Evolutionary conservation across 2,888 invertebrate species (phyloP).

Genomic region (Noctua fimbriata): DNA sequence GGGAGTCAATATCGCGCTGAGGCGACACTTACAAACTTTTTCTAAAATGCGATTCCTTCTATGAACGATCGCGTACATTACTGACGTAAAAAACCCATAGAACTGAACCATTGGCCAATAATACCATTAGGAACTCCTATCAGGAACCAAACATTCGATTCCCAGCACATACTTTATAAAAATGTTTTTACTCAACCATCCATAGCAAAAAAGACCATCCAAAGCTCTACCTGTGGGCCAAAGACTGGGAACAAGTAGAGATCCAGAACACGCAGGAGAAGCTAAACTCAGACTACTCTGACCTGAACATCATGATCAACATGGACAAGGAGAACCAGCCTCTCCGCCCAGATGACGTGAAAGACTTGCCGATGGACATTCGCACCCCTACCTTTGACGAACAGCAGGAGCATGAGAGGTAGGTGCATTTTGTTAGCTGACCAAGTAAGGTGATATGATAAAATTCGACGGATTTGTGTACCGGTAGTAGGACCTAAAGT

Average conservation of each 20-base stretch:
- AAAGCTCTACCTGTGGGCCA: conserved; percentile 96
- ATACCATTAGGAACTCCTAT: neutral
- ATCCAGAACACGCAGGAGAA: conserved; percentile 79
- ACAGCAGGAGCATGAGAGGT: conserved; percentile 65
- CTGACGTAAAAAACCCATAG: neutral
- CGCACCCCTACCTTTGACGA: conserved; percentile 72
- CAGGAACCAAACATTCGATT: neutral
- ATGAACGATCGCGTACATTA: neutral
- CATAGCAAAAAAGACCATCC: conserved; percentile 94
- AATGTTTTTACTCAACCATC: conserved; percentile 39
- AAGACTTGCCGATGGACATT: conserved; percentile 72
- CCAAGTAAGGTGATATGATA: neutral
- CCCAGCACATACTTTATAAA: neutral
- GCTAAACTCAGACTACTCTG: conserved; percentile 85
- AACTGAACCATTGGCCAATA: neutral
- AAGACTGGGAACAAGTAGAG: conserved; percentile 93
- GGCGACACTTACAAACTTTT: neutral
- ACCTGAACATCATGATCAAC: conserved; percentile 82
- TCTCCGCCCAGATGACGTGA: conserved; percentile 74
- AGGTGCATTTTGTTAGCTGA: neutral
- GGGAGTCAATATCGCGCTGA: neutral
- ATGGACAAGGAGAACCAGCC: conserved; percentile 84
- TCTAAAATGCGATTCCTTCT: neutral
- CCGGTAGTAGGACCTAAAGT: neutral
- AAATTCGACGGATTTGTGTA: neutral